Conservation (phyloP, 2,888 invertebrate genomes). For the Dioctria rufipes region DNA sequence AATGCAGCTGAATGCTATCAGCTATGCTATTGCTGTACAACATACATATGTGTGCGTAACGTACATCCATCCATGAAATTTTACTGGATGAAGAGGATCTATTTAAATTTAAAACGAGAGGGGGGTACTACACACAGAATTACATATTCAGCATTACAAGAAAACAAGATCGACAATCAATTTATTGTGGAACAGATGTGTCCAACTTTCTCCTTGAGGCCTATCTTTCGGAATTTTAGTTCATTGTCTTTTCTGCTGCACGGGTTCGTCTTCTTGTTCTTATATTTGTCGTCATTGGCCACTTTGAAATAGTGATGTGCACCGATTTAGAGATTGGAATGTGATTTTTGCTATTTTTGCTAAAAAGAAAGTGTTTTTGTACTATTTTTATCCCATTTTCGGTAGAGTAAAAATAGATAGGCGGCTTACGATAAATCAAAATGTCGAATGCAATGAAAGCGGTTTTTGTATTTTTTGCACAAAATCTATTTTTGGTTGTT, state of each 20-base stretch:
- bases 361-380: not conserved
- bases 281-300: not conserved
- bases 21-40: not conserved
- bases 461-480: too few relatives aligned
- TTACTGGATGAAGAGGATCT: not conserved
- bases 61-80: not conserved
- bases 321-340: not conserved
- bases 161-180: slow-evolving; percentile 22
- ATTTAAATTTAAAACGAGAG: slow-evolving; percentile 5
- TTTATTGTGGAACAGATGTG: slow-evolving; percentile 21
- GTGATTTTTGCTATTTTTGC: slow-evolving; percentile 6
- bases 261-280: not conserved
- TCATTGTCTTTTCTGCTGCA: not conserved
- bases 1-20: not conserved
- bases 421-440: too few relatives aligned
- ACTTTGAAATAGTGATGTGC: not conserved
- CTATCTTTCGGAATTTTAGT: not conserved
- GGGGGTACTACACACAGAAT: not conserved
- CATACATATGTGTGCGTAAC: not conserved
- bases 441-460: too few relatives aligned
- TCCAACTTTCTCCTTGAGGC: slow-evolving; percentile 4
- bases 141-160: slow-evolving; percentile 8
- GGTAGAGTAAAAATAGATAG: too few relatives aligned
- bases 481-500: too few relatives aligned
- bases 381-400: too few relatives aligned